phyloP scores from a whole-genome alignment of 2,888 invertebrate genomes.

The Agrilus cyanescens region DNA sequence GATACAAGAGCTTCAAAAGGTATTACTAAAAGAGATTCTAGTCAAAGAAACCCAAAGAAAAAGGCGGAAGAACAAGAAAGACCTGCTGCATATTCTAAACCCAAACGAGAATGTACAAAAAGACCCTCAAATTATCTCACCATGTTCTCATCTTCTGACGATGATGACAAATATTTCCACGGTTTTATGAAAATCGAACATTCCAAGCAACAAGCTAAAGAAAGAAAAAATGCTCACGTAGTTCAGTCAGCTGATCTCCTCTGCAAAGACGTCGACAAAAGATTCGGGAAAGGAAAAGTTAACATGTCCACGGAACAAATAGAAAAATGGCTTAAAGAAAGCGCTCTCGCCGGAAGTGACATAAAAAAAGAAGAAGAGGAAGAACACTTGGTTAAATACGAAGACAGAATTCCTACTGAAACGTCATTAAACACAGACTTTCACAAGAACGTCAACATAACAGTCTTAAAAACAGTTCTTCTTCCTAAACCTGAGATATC shows the following conservation, averaged over 20 bases:
- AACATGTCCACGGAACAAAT: conserved; percentile 60
- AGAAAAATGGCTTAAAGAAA: conserved; percentile 48
- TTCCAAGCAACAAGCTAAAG: conserved; percentile 24
- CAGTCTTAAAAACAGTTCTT: neutral
- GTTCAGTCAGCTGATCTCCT: conserved; percentile 16
- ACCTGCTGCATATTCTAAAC: conserved; percentile 18
- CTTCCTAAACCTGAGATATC: neutral
- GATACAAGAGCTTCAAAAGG: neutral
- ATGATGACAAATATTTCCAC: conserved; percentile 36
- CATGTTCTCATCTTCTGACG: conserved; percentile 37
- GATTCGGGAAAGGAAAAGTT: conserved; percentile 46
- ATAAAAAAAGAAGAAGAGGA: conserved; percentile 29
- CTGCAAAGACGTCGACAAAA: conserved; percentile 30
- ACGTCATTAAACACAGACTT: conserved; percentile 7
- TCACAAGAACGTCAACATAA: conserved; percentile 1
- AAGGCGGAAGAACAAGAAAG: neutral
- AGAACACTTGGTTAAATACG: conserved; percentile 29
- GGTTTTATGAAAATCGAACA: conserved; percentile 28
- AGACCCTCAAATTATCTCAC: conserved; percentile 31
- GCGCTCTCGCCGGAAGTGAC: conserved; percentile 30
- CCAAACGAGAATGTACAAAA: conserved; percentile 32
- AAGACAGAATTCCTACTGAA: conserved; percentile 28
- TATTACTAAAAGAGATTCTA: conserved; percentile 1
- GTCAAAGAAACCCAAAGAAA: conserved; percentile 3
- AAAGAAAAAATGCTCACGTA: conserved; percentile 33